Evolutionary conservation across 2,113 vertebrate genomes (phyloP), one percentile per base, ranked within the genome.

Genomic region (Chionomys nivalis): DNA sequence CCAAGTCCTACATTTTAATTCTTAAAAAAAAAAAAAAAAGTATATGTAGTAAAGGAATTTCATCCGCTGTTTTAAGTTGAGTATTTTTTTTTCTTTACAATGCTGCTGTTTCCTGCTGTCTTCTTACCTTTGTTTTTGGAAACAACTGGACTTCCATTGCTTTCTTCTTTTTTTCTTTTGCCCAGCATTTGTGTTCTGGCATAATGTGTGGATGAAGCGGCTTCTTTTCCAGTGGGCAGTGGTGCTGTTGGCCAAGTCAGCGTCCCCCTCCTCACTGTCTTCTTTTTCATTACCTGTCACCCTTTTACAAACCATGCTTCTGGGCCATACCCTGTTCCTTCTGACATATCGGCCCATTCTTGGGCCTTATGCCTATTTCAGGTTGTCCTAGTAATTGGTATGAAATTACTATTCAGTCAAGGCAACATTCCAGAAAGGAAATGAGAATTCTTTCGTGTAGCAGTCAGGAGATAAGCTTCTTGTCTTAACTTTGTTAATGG

Each of bases 401-500:
- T 86, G 76, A 58, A 88, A 89, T 87, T 88, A 90, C 12, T 76
- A 92, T 63, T 65, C 39, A 68, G 44, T 47, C 87, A 49, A 44
- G 36, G 14, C 76, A 82, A 24, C 39, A 73, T 44, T 75, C 39
- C 28, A 90, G 72, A 4, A 86, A 96, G 81, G 23, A 78, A 88
- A 91, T 87, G n/a, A 93, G 23, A 2, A 90, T 92, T 72, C 2
- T 72, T 87, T 79, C 83, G 39, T 47, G 83, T 14, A 91, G 47
- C 28, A 94, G 82, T 96, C 89, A 63, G 82, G 88, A 95, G 31
- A 12, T 58, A 89, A n/a, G 1, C 47, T 70, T 96, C 96, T 91
- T 73, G 95, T 44, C 39, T 76, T 91, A 90, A 86, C 52, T 93
- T 97, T 24, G 24, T 94, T 94, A 49, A 88, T 93, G 63, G 39